Conservation (phyloP, 2,113 vertebrate genomes). For the Stegostoma tigrinum region DNA sequence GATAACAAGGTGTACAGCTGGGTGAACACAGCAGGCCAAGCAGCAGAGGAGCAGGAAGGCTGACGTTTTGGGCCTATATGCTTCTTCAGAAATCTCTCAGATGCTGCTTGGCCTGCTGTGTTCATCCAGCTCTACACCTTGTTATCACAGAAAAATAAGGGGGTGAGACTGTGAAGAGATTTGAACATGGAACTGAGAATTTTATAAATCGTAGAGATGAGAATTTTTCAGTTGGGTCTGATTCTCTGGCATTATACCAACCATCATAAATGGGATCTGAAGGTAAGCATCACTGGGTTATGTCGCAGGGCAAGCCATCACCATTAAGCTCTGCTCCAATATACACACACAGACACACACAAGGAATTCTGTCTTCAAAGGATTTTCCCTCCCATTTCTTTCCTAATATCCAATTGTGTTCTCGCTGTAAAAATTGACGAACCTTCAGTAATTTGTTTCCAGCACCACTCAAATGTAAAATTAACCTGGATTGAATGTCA, state of each 20-base stretch:
- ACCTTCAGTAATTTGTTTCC: background rate
- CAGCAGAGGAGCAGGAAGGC: too few species aligned
- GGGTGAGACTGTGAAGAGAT: background rate
- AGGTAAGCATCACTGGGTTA: background rate
- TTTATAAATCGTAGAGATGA: background rate
- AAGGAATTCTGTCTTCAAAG: background rate
- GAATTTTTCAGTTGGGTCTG: background rate
- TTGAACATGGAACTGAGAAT: background rate
- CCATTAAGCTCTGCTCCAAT: background rate
- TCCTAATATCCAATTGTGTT: background rate
- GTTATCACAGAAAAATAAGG: too few species aligned
- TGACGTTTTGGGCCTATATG: too few species aligned
- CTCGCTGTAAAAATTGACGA: background rate
- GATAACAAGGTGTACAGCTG: too few species aligned
- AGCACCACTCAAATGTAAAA: background rate
- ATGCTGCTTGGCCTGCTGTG: too few species aligned
- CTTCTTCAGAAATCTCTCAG: too few species aligned
- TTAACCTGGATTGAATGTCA: background rate
- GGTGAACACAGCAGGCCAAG: too few species aligned
- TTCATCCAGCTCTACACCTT: too few species aligned
- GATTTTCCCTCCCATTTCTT: background rate
- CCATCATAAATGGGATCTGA: background rate
- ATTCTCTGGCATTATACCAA: background rate
- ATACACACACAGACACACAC: background rate
- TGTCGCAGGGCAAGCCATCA: background rate